Evolutionary conservation across 2,888 invertebrate genomes (phyloP).

Genomic region (Tipula unca): DNA sequence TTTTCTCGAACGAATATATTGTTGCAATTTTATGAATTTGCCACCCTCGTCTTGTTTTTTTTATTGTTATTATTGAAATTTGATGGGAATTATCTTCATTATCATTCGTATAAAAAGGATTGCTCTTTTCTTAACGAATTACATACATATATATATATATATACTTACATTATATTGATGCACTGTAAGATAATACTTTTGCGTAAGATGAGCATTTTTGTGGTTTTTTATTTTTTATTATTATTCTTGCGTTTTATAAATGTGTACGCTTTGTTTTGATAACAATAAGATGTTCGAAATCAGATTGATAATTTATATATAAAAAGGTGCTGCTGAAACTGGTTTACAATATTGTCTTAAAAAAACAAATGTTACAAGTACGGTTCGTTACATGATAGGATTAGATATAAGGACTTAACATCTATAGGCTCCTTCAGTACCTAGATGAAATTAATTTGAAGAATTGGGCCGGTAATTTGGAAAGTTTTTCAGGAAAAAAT

Average conservation of each 20-base stretch:
- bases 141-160: too few species aligned
- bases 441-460: too few species aligned
- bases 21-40: background rate
- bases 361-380: background rate
- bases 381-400: too few species aligned
- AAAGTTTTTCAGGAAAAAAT: too few species aligned
- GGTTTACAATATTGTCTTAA: background rate
- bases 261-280: background rate
- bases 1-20: background rate
- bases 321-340: background rate
- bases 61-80: background rate
- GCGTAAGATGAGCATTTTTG: background rate
- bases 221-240: background rate
- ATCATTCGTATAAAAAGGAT: background rate
- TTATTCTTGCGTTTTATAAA: background rate
- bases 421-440: too few species aligned
- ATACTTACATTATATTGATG: background rate
- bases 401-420: too few species aligned
- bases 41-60: constrained; percentile 1
- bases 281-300: background rate
- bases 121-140: background rate
- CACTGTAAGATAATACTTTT: background rate
- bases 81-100: background rate
- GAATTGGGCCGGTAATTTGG: too few species aligned
- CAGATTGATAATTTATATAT: background rate